Percentiles rank a stretch among this genome's conserved stretches.
phyloP scores from a whole-genome alignment of 2,113 vertebrate genomes.

The Cryptotis parvus region DNA sequence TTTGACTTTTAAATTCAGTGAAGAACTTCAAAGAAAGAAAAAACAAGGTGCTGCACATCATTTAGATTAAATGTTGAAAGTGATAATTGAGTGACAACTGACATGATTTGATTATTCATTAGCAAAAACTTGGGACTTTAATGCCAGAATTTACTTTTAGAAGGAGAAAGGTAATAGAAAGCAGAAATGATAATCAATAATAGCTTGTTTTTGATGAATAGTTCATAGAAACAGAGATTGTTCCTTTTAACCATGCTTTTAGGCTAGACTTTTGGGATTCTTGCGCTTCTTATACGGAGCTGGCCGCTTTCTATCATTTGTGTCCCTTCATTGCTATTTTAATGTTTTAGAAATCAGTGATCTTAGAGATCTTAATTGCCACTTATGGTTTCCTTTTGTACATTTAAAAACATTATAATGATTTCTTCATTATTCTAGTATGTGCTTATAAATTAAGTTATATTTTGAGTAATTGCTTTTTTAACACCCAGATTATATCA shows the following conservation, averaged over 20 bases:
- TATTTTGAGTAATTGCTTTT: too few relatives aligned
- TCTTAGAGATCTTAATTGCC: conserved; percentile 35
- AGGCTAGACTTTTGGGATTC: conserved; percentile 1
- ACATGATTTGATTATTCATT: conserved; percentile 70
- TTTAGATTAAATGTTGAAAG: conserved; percentile 74
- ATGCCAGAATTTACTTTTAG: conserved; percentile 28
- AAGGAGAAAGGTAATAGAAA: not conserved
- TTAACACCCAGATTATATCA: conserved; percentile 15
- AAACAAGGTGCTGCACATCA: conserved; percentile 42
- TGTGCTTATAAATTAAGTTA: too few relatives aligned
- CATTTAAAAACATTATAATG: not conserved
- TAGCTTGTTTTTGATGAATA: conserved; percentile 6
- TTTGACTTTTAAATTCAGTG: conserved; percentile 78
- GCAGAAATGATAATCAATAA: conserved; percentile 35
- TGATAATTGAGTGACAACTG: conserved; percentile 68
- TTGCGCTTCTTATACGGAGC: conserved; percentile 3
- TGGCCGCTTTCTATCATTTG: not conserved
- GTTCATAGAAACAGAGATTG: not conserved
- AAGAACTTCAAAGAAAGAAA: conserved; percentile 73
- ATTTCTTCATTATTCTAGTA: conserved; percentile 14
- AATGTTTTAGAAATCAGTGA: not conserved
- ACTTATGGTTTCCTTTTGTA: not conserved
- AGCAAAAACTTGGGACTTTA: conserved; percentile 43
- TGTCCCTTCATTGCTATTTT: not conserved
- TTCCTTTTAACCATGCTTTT: conserved; percentile 25